Conservation (phyloP, 2,113 vertebrate genomes). For the Neopipo cinnamomea region DNA sequence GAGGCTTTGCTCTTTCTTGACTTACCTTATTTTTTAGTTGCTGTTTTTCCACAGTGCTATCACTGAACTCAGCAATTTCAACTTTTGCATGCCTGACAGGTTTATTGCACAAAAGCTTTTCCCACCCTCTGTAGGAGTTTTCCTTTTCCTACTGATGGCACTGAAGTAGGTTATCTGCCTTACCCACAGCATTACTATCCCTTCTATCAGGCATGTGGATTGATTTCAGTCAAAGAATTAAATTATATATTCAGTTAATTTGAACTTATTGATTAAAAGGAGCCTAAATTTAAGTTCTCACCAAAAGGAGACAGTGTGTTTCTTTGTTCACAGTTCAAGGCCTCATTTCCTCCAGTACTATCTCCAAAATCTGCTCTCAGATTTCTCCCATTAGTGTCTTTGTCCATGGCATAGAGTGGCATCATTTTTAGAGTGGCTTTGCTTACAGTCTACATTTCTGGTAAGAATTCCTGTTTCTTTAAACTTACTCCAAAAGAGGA, state of each 20-base stretch:
- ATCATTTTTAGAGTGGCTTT: background rate
- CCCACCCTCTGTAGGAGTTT: background rate
- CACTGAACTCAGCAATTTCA: background rate
- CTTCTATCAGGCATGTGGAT: background rate
- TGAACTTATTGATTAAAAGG: background rate
- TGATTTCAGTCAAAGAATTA: background rate
- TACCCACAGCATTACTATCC: background rate
- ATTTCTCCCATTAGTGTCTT: background rate
- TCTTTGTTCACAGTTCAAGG: background rate
- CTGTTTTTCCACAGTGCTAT: background rate
- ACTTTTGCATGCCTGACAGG: background rate
- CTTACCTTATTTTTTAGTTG: background rate
- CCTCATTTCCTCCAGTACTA: background rate
- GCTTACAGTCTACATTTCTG: background rate
- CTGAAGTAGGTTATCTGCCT: background rate
- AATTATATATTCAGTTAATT: background rate
- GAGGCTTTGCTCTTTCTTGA: background rate
- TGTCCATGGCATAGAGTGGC: background rate
- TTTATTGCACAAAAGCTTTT: background rate
- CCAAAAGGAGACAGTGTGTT: background rate
- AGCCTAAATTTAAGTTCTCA: background rate
- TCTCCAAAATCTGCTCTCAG: background rate
- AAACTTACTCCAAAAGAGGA: background rate
- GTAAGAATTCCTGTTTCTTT: background rate
- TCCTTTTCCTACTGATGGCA: background rate